These are phyloP conservation scores for Cephonodes hylas DNA, from an alignment of 2,888 invertebrate species.

Conservation along the genomic window DNA sequence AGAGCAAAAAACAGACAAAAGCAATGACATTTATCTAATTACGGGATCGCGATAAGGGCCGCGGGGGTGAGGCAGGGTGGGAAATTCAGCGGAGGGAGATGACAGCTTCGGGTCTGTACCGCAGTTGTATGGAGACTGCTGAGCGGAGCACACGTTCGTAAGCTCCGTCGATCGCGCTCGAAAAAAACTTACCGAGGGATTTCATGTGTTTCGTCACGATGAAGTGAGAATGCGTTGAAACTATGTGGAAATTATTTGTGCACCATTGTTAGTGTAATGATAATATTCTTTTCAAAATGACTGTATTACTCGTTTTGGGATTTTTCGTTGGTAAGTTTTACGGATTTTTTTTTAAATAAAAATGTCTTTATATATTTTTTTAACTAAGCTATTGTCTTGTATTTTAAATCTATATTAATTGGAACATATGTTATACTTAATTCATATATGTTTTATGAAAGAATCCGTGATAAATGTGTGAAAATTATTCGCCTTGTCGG, in stretches of 20 bases:
- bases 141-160: constrained; percentile 28
- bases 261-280: background rate
- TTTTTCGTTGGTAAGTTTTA: constrained; percentile 50
- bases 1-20: constrained; percentile 61
- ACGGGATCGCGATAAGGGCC: constrained; percentile 72
- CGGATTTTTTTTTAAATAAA: background rate
- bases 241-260: constrained; percentile 23
- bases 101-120: constrained; percentile 53
- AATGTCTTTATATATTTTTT: background rate
- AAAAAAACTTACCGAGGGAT: constrained; percentile 18
- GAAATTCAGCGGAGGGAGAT: constrained; percentile 36
- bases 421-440: no score
- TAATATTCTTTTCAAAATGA: constrained; percentile 38
- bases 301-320: constrained; percentile 51
- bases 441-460: no score
- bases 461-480: no score
- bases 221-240: constrained; percentile 32
- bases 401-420: no score
- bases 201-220: constrained; percentile 21
- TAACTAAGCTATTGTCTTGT: background rate
- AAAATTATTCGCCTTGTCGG: background rate
- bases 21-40: constrained; percentile 80
- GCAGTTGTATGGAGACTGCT: constrained; percentile 51
- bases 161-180: constrained; percentile 18
- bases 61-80: constrained; percentile 41